Evolutionary conservation across 2,113 vertebrate species (phyloP).

Genomic region (Phoenicopterus ruber): DNA sequence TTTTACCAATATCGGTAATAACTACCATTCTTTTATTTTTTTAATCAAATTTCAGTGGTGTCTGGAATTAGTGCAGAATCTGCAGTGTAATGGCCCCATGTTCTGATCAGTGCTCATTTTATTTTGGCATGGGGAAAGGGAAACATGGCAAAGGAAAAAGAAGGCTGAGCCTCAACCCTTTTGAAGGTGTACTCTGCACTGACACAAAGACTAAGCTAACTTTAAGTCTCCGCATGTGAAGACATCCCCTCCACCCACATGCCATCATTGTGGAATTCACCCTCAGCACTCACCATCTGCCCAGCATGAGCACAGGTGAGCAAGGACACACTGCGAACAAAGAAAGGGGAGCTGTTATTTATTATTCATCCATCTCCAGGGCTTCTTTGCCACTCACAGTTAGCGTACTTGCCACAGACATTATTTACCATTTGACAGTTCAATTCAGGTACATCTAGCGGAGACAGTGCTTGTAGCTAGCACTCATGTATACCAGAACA

Average conservation of each 20-base stretch:
- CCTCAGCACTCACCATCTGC: neutral
- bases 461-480: conserved; percentile 2
- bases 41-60: neutral
- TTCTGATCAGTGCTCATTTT: neutral
- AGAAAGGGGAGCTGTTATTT: neutral
- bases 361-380: conserved; percentile 52
- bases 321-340: neutral
- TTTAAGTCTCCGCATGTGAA: neutral
- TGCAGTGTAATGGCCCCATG: neutral
- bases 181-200: neutral
- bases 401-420: conserved; percentile 19
- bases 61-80: neutral
- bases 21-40: neutral
- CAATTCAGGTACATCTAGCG: conserved; percentile 43
- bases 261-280: neutral
- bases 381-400: conserved; percentile 50
- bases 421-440: conserved; percentile 63
- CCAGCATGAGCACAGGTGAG: neutral
- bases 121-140: too few relatives aligned
- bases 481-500: conserved; percentile 26
- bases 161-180: neutral
- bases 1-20: neutral
- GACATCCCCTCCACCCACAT: neutral
- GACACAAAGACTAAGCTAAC: neutral
- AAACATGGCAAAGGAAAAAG: neutral